phyloP scores from a whole-genome alignment of 2,797 vertebrate genomes.

The Trachops cirrhosus region DNA sequence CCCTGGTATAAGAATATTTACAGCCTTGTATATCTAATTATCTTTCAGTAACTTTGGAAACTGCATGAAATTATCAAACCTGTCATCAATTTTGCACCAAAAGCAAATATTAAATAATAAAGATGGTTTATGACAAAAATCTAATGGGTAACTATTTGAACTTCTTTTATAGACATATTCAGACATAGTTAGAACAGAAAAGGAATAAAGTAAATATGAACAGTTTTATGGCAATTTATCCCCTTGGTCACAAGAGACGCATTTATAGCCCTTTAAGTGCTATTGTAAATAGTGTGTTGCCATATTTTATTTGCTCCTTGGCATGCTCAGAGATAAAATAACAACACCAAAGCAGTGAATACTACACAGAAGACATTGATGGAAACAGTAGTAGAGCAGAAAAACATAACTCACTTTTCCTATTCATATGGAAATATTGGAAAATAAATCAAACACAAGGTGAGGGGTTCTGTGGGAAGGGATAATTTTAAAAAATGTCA shows the following conservation, averaged over 20 bases:
- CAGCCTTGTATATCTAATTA: slow-evolving; percentile 10
- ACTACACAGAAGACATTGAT: background rate
- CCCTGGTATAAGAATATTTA: slow-evolving; percentile 11
- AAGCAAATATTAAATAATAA: slow-evolving; percentile 40
- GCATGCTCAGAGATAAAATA: background rate
- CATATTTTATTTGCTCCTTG: slow-evolving; percentile 40
- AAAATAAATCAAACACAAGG: slow-evolving; percentile 41
- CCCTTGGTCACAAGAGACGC: background rate
- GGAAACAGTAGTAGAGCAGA: background rate
- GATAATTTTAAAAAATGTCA: background rate
- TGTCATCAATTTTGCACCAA: background rate
- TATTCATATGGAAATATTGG: background rate
- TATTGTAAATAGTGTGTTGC: slow-evolving; percentile 21
- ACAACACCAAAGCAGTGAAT: slow-evolving; percentile 29
- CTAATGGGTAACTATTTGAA: background rate
- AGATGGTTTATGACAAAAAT: slow-evolving; percentile 29
- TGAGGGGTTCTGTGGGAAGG: background rate
- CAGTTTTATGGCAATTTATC: background rate
- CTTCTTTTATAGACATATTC: slow-evolving; percentile 12
- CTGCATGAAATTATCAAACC: slow-evolving; percentile 35
- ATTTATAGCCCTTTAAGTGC: background rate
- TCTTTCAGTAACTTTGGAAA: slow-evolving; percentile 27
- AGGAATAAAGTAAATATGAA: background rate
- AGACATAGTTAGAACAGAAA: background rate
- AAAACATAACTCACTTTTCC: slow-evolving; percentile 24